phyloP scores from a whole-genome alignment of 2,888 invertebrate species.

The Coenonympha glycerion region DNA sequence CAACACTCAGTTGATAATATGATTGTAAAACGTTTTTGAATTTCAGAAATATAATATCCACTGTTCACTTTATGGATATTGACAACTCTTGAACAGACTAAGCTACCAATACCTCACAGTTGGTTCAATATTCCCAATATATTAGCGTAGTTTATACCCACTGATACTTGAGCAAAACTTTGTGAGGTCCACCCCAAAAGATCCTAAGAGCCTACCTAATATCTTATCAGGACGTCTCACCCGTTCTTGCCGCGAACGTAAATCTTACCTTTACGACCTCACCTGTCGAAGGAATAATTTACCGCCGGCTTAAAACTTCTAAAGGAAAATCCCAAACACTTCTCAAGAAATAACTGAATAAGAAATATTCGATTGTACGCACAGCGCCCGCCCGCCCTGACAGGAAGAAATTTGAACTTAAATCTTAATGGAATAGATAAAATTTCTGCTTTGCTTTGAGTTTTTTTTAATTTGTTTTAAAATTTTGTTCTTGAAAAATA shows the following conservation, averaged over 20 bases:
- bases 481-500: too few species aligned
- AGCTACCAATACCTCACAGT: neutral
- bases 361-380: conserved; percentile 64
- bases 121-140: conserved; percentile 50
- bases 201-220: conserved; percentile 62
- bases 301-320: conserved; percentile 73
- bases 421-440: conserved; percentile 60
- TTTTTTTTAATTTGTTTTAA: too few species aligned
- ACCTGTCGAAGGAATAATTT: conserved; percentile 76
- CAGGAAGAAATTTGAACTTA: conserved; percentile 54
- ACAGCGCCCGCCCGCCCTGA: conserved; percentile 40
- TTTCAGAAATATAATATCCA: neutral
- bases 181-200: conserved; percentile 55
- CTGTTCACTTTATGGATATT: neutral
- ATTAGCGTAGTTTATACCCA: conserved; percentile 39
- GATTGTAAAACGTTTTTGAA: too few species aligned
- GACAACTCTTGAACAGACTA: neutral
- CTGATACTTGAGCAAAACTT: conserved; percentile 38
- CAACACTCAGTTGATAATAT: too few species aligned
- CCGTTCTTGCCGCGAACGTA: conserved; percentile 65
- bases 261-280: conserved; percentile 75
- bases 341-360: conserved; percentile 73
- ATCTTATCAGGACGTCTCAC: conserved; percentile 67
- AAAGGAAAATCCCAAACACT: conserved; percentile 72
- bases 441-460: conserved; percentile 31